A percentile compares a stretch with the other conserved stretches of the same genome.
phyloP scores from a whole-genome alignment of 2,797 vertebrate species.

The Apogon hyalosoma region DNA sequence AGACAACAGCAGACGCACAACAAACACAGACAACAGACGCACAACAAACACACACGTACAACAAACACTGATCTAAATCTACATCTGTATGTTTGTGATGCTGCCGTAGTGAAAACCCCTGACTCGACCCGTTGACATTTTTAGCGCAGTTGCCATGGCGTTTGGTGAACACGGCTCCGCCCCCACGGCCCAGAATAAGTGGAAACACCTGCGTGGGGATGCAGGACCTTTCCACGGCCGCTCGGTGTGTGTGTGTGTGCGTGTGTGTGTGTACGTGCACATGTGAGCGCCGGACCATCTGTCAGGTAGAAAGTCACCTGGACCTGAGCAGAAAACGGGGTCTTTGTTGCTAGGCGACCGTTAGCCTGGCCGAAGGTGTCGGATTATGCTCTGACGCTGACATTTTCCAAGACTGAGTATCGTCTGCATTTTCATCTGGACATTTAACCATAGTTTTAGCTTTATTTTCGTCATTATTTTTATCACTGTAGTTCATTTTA shows the following conservation, averaged over 20 bases:
- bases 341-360: constrained; percentile 73
- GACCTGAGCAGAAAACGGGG: constrained; percentile 50
- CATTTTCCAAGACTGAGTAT: constrained; percentile 4
- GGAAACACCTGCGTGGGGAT: constrained; percentile 17
- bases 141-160: too few species aligned
- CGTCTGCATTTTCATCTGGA: too few species aligned
- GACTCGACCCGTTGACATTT: too few species aligned
- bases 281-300: constrained; percentile 55
- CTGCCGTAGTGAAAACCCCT: too few species aligned
- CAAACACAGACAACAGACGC: neutral
- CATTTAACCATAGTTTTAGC: too few species aligned
- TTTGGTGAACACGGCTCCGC: neutral
- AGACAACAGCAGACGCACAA: neutral
- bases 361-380: constrained; percentile 25
- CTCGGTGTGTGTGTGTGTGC: constrained; percentile 1
- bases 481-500: too few species aligned
- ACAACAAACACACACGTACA: too few species aligned
- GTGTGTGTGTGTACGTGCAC: neutral
- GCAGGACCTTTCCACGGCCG: neutral
- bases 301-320: constrained; percentile 69
- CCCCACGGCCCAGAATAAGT: constrained; percentile 23
- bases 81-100: too few species aligned
- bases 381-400: constrained; percentile 11
- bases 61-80: too few species aligned
- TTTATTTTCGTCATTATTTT: too few species aligned